phyloP scores from a whole-genome alignment of 2,888 invertebrate species.

The Noctua janthina region DNA sequence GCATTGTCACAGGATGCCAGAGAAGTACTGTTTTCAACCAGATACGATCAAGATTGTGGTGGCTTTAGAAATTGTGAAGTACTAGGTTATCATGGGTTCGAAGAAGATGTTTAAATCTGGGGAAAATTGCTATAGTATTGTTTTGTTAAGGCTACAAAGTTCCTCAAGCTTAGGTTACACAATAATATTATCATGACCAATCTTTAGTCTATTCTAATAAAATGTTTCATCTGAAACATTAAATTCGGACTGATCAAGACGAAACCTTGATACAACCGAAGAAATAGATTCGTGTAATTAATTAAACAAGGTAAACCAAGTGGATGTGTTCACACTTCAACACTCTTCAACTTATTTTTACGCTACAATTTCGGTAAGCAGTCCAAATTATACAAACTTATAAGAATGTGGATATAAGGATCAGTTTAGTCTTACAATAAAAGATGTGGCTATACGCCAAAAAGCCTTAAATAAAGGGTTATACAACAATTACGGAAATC shows the following conservation, averaged over 20 bases:
- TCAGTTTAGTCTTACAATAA: not conserved
- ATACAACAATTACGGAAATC: slow-evolving; percentile 16
- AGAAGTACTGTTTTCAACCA: slow-evolving; percentile 70
- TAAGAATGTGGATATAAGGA: not conserved
- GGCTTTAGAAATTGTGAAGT: slow-evolving; percentile 60
- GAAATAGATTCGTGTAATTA: not conserved
- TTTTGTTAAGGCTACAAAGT: not conserved
- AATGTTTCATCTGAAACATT: not conserved
- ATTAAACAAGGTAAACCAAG: not conserved
- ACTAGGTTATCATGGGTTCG: slow-evolving; percentile 43
- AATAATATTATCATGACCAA: not conserved
- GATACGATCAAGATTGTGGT: slow-evolving; percentile 61
- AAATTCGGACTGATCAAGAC: not conserved
- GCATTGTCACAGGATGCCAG: slow-evolving; percentile 72
- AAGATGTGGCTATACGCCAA: slow-evolving; percentile 14
- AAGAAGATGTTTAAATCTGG: slow-evolving; percentile 24
- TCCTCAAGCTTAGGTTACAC: not conserved
- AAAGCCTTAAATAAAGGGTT: not conserved
- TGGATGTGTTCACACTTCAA: not conserved
- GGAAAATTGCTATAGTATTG: slow-evolving; percentile 12
- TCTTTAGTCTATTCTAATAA: not conserved
- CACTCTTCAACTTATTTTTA: not conserved
- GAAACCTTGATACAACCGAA: not conserved
- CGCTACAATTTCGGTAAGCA: not conserved
- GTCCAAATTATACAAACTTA: not conserved